Base-by-base conservation (phyloP, 1,140 invertebrate species). In the Asbolus verrucosus region DNA sequence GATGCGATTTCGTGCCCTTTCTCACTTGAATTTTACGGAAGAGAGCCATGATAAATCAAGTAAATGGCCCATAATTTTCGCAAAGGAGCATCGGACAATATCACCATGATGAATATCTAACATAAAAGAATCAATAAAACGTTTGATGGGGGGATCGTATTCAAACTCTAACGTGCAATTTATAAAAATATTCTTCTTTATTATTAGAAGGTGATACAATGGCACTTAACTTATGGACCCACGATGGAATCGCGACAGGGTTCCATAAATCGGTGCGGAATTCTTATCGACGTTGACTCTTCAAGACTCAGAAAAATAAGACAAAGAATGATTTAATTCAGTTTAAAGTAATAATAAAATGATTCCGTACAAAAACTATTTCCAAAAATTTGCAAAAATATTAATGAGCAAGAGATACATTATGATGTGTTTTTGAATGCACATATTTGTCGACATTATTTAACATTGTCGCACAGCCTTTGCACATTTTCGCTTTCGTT, bases 91-190 rank as follows among this genome's bases (percentile, higher is more conserved):
- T 27, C 46, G 46, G 46, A 54, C 46, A 54, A 14, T 54, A 54
- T 54, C 46, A 13, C 46, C 21, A 11, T 24, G 46, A 54, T 27
- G 46, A 54, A 54, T 54, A 54, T 54, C 46, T n/a, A 54, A 19
- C 46, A 54, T 54, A 54, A 54, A 54, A n/a, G 46, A 54, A 54
- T 54, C 46, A 54, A 54, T 54, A 54, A 54, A 54, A 6, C 46
- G 46, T 30, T 54, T 54, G 18, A 54, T 54, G 21, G 46, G 46
- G n/a, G 46, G 46, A 19, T 24, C 21, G 18, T 14, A 54, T 21
- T 50, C 43, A 50, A 50, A 46, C 33, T 36, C 33, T 36, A 50
- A 9, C n/a, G 16, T 21, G 43, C 21, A 16, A 21, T 14, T 54
- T 54, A 1, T 11, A 54, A 54, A 54, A 54, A 21, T 13, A 19